Base-by-base conservation (phyloP, 1,140 invertebrate genomes). In the Spodoptera litura region DNA sequence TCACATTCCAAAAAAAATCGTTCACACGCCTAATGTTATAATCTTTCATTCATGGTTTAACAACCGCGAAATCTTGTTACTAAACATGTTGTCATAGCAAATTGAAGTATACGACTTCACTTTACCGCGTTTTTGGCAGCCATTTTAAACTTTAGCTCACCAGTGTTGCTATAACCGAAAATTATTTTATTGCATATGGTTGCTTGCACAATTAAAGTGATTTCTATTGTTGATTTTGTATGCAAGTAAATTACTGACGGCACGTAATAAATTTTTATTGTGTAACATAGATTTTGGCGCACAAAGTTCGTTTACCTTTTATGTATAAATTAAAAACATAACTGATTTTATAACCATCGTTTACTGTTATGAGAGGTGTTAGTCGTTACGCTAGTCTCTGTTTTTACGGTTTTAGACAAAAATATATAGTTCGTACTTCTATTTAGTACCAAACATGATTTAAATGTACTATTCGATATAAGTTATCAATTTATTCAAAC, bases 11-110 rank as follows among this genome's bases (percentile, higher is more conserved):
- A 78, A 89, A 44, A 84, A 84, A 56, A 56, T 66, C 81, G 73
- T 90, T 91, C 88, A 88, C 88, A 90, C 87, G 83, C 68, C 61
- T 85, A 86, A 88, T 87, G 84, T 87, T 84, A 85, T 91, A 88
- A 89, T 87, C 84, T 62, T 79, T 58, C 80, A 64, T 86, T 88
- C 81, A 85, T 74, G 81, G 78, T 85, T 44, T 84, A 85, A 89
- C 82, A 85, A 83, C 51, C 87, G 83, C 77, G 76, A 89, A 89
- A 72, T 78, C 80, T 88, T 83, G 87, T 87, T 84, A 84, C 76
- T 77, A 62, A 68, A 79, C 68, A 84, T 85, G 83, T 85, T 84
- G 83, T 88, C 83, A 87, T 89, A 82, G 64, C 62, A 83, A 87
- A 75, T 75, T 75, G 73, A 62, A 70, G 61, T 74, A 58, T 25